These are phyloP conservation scores for Elgonia sp. DNA, from an alignment of 2,888 invertebrate species.

Conservation along the genomic window DNA sequence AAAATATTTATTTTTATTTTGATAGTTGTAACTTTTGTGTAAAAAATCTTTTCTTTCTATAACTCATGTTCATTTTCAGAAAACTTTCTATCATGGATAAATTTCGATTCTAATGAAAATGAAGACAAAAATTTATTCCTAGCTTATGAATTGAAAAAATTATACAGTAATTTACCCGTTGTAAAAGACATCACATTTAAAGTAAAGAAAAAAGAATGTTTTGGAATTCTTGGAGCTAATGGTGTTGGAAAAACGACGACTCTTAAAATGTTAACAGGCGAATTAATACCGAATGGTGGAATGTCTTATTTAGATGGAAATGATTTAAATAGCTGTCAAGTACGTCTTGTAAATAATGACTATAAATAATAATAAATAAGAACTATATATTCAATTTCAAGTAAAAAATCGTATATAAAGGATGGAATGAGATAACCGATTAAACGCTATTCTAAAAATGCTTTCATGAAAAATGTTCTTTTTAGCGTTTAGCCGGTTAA, in stretches of 20 bases:
- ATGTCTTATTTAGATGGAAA: constrained; percentile 74
- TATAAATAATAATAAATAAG: too few relatives aligned
- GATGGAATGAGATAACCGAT: too few relatives aligned
- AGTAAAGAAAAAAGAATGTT: constrained; percentile 92
- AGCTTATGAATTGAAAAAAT: constrained; percentile 13
- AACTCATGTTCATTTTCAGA: not conserved
- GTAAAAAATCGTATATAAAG: too few relatives aligned
- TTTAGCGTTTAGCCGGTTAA: too few relatives aligned
- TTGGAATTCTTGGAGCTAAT: constrained; percentile 94
- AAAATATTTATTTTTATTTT: too few relatives aligned
- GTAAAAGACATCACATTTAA: constrained; percentile 92
- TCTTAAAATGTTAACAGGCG: constrained; percentile 96
- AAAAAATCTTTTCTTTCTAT: not conserved
- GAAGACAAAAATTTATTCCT: not conserved
- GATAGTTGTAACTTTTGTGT: too few relatives aligned
- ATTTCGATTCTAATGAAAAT: not conserved
- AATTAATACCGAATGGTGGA: constrained; percentile 87
- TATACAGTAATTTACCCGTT: constrained; percentile 90
- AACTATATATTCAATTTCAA: too few relatives aligned
- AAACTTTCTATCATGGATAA: not conserved
- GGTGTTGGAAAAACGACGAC: constrained; percentile 96
- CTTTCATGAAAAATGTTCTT: too few relatives aligned
- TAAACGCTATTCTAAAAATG: too few relatives aligned
- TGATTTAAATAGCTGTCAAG: constrained; percentile 75
- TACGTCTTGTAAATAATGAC: not conserved